A percentile compares a stretch with the other conserved stretches of the same genome.
phyloP scores from a whole-genome alignment of 2,113 vertebrate genomes.

The Cheirogaleus medius region DNA sequence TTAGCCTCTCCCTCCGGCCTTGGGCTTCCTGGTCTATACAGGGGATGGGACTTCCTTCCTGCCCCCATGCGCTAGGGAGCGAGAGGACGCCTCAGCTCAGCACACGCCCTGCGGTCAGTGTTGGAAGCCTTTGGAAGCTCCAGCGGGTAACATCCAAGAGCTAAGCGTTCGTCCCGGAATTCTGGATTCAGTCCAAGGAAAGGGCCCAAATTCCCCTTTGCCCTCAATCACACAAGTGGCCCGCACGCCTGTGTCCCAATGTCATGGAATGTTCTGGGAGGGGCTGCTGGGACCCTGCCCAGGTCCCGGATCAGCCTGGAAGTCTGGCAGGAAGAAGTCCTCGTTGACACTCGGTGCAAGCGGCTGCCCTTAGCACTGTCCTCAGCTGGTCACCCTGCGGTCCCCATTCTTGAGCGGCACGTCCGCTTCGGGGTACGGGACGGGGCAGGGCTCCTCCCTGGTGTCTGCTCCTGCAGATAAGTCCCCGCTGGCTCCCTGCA shows the following conservation, averaged over 20 bases:
- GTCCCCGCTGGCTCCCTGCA: slow-evolving; percentile 59
- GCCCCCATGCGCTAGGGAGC: accelerated
- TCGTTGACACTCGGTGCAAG: neutral
- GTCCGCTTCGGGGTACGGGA: neutral
- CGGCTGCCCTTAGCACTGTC: neutral
- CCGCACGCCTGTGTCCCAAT: neutral
- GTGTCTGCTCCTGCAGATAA: slow-evolving; percentile 70
- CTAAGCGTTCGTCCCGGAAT: neutral
- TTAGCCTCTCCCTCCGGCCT: neutral
- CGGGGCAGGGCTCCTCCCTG: slow-evolving; percentile 33
- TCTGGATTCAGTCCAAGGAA: neutral
- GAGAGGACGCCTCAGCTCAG: neutral
- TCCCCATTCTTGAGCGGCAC: neutral
- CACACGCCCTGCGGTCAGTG: neutral
- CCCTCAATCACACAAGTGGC: neutral
- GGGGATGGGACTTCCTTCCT: neutral
- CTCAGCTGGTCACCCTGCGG: neutral
- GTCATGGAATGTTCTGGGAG: neutral
- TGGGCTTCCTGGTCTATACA: neutral
- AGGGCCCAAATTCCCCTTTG: neutral
- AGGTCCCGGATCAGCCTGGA: neutral
- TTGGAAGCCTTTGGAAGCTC: neutral
- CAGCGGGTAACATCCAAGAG: neutral
- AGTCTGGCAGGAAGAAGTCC: neutral
- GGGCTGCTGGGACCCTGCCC: too few relatives aligned